These are phyloP conservation scores for Sphaerodactylus townsendi DNA, from an alignment of 2,113 vertebrate genomes.

Conservation along the genomic window DNA sequence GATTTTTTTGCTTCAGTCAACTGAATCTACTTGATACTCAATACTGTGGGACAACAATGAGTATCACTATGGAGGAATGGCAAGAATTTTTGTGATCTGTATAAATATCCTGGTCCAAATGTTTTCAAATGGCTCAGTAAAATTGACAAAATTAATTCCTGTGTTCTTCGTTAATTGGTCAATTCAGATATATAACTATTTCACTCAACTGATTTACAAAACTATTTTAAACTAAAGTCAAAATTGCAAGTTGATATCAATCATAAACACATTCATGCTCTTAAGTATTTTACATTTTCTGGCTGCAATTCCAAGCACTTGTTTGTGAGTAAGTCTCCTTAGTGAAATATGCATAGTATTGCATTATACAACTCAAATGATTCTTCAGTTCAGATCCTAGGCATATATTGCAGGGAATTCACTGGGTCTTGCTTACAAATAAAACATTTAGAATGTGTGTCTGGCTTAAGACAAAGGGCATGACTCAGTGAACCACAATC, in stretches of 20 bases:
- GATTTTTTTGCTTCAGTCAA: not conserved
- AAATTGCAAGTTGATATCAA: too few species aligned
- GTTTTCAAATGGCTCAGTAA: not conserved
- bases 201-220: too few species aligned
- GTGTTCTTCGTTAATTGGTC: too few species aligned
- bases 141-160: too few species aligned
- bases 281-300: not conserved
- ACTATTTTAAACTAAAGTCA: too few species aligned
- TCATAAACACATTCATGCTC: not conserved
- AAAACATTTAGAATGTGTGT: not conserved
- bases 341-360: not conserved
- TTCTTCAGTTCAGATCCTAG: not conserved
- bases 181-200: too few species aligned
- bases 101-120: not conserved
- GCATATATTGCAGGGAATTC: not conserved
- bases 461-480: not conserved
- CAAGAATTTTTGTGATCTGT: not conserved
- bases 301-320: not conserved
- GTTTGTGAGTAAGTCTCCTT: not conserved
- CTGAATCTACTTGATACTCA: too few species aligned
- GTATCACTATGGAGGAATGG: not conserved
- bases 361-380: not conserved
- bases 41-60: too few species aligned
- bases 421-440: not conserved
- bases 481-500: not conserved